Base-by-base conservation (phyloP, 2,113 vertebrate genomes). In the Cryptotis parvus region DNA sequence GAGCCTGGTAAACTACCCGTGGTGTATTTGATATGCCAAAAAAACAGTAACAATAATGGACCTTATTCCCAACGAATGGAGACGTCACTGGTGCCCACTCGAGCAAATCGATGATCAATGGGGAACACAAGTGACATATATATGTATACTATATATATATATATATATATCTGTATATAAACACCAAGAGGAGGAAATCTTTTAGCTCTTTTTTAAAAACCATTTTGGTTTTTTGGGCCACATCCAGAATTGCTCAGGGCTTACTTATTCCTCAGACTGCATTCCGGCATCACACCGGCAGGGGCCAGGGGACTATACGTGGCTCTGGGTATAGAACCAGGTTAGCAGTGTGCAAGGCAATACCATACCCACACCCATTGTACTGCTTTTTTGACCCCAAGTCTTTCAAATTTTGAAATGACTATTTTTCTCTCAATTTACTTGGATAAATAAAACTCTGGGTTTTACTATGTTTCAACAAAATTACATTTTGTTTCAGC, bases 371-470 rank as follows among this genome's bases (percentile, higher is more conserved):
- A 65, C 63, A 11, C 26, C 27, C 29, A 65, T 29, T 65, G 27
- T 65, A 29, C 63, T 31, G 31, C 14, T 65, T 18, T 12, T 65
- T 29, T 65, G 15, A 26, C 87, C 89, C 2, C 55, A 58, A 68
- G 75, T 77, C 72, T 92, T 89, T 61, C 15, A 92, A 49, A 89
- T 84, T 77, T 35, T 92, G 75, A 84, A 15, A 11, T 83, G 26
- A 61, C 87, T n/a, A 63, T 86, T 90, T 90, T 72, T 49, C 11
- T 10, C 27, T 89, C 14, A 89, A 75, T 63, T 84, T 72, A 33
- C 22, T 63, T 79, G 9, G n/a, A 27, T 35, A 89, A 91, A 79
- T 72, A 14, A 94, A 84, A 89, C 10, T 41, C 29, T 91, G 3
- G 41, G 70, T 91, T 90, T 79, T 72, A 0, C 87, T 88, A 49